Evolutionary conservation across 2,888 invertebrate species (phyloP).

Genomic region (Horisme vitalbata): DNA sequence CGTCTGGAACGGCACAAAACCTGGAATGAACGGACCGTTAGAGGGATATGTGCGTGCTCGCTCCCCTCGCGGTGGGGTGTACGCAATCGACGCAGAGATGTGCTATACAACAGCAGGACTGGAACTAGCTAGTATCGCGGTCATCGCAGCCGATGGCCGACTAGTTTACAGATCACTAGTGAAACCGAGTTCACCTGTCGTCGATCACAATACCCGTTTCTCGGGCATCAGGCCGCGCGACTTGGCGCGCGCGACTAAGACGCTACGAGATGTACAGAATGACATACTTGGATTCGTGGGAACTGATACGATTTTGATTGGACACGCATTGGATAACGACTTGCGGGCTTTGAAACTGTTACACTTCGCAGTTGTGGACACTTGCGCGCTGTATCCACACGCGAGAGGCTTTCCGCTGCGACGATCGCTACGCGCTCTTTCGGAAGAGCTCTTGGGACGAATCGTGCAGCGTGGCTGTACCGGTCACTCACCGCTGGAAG

Average conservation of each 20-base stretch:
- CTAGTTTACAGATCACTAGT: constrained; percentile 93
- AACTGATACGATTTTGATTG: constrained; percentile 94
- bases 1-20: constrained; percentile 89
- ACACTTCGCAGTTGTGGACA: constrained; percentile 94
- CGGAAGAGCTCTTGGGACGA: constrained; percentile 87
- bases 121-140: constrained; percentile 94
- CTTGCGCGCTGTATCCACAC: constrained; percentile 94
- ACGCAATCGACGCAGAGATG: constrained; percentile 98
- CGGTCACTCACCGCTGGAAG: constrained; percentile 96
- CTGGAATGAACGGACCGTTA: constrained; percentile 89
- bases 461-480: constrained; percentile 89
- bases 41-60: constrained; percentile 86
- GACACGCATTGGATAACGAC: constrained; percentile 98
- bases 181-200: constrained; percentile 89
- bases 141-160: constrained; percentile 88
- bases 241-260: constrained; percentile 85
- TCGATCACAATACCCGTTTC: constrained; percentile 97
- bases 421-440: constrained; percentile 90
- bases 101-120: constrained; percentile 94
- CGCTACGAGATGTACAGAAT: constrained; percentile 90
- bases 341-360: constrained; percentile 92
- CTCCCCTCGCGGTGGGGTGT: constrained; percentile 83
- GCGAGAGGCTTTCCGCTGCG: constrained; percentile 91
- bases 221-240: constrained; percentile 91
- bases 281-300: constrained; percentile 91